phyloP scores from a whole-genome alignment of 2,113 vertebrate species.

The Rhea americana region DNA sequence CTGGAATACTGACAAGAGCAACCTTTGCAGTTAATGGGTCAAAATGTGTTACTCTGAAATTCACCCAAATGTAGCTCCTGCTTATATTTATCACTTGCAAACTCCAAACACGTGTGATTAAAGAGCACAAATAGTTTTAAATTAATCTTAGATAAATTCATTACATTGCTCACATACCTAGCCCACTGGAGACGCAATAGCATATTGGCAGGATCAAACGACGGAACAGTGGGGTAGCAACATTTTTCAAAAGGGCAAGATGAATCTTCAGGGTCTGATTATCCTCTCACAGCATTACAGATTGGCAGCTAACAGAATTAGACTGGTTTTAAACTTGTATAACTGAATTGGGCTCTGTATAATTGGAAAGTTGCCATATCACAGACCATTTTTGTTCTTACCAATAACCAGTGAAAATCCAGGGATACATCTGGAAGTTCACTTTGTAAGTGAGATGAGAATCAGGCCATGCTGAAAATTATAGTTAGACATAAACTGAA shows the following conservation, averaged over 20 bases:
- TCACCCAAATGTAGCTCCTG: background rate
- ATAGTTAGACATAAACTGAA: background rate
- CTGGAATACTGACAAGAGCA: background rate
- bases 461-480: background rate
- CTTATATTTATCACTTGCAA: background rate
- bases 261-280: slow-evolving; percentile 15
- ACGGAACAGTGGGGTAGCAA: background rate
- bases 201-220: background rate
- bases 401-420: background rate
- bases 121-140: background rate
- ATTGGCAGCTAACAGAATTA: slow-evolving; percentile 45
- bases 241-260: slow-evolving; percentile 6
- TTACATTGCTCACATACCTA: background rate
- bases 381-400: background rate
- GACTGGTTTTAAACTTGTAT: slow-evolving; percentile 12
- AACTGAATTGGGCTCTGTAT: slow-evolving; percentile 35
- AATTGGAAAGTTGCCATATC: slow-evolving; percentile 26
- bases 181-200: background rate
- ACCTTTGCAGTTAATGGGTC: background rate
- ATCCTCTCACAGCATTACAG: slow-evolving; percentile 5
- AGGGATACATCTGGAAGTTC: slow-evolving; percentile 23
- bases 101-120: background rate
- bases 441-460: background rate
- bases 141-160: background rate
- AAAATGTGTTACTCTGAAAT: background rate